These are phyloP conservation scores for Stomatorhinus walkeri DNA, from an alignment of 2,797 vertebrate genomes.

Conservation along the genomic window DNA sequence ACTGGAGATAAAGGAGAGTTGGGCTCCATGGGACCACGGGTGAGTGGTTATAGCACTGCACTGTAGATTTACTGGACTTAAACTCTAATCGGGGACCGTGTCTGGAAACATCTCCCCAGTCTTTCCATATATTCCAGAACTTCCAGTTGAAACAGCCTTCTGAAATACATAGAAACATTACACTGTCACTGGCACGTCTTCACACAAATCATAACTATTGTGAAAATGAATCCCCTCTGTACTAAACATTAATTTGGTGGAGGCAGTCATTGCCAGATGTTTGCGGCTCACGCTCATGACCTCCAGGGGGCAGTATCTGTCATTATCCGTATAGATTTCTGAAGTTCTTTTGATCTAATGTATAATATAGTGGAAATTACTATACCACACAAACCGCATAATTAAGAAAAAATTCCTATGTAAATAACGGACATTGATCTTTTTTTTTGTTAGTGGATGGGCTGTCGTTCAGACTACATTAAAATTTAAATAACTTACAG, in stretches of 20 bases:
- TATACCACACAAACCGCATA: neutral
- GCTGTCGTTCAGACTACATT: neutral
- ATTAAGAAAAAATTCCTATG: neutral
- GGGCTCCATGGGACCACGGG: constrained; percentile 73
- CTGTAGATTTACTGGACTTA: neutral
- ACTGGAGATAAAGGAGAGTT: constrained; percentile 79
- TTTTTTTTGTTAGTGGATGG: neutral
- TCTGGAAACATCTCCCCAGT: neutral
- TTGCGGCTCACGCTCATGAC: neutral
- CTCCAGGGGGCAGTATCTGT: constrained; percentile 12
- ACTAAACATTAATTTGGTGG: neutral
- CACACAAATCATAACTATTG: neutral
- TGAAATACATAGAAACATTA: neutral
- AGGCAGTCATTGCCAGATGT: neutral
- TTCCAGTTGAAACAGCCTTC: neutral
- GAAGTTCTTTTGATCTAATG: constrained; percentile 30
- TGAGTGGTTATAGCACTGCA: constrained; percentile 48
- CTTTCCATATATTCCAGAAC: neutral
- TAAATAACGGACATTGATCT: neutral
- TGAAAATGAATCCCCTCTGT: neutral
- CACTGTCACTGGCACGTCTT: neutral
- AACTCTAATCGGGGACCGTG: neutral
- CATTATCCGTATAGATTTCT: constrained; percentile 28
- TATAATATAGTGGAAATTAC: constrained; percentile 12
- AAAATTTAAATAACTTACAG: constrained; percentile 54